phyloP scores from a whole-genome alignment of 1,140 invertebrate genomes.

The Trialeurodes vaporariorum region DNA sequence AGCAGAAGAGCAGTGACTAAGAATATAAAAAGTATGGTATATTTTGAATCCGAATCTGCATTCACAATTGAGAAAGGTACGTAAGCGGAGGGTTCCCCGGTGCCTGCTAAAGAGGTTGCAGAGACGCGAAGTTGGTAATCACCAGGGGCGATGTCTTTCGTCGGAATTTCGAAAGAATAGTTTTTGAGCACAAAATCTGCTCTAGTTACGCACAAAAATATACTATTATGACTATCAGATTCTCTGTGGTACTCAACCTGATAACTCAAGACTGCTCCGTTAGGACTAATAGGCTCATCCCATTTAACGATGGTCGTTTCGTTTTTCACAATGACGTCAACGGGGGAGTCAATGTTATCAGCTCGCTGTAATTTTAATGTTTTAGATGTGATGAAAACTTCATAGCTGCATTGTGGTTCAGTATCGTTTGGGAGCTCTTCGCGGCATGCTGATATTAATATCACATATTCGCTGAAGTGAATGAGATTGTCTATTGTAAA shows the following conservation, averaged over 20 bases:
- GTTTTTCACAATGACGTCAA: slow-evolving; percentile 14
- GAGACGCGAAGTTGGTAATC: slow-evolving; percentile 18
- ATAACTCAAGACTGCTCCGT: slow-evolving; percentile 73
- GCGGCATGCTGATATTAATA: slow-evolving; percentile 58
- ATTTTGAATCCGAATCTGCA: neutral
- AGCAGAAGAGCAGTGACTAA: slow-evolving; percentile 11
- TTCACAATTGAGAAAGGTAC: neutral
- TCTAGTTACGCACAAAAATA: slow-evolving; percentile 13
- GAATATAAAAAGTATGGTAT: slow-evolving; percentile 10
- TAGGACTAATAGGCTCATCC: slow-evolving; percentile 53
- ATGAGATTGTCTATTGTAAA: slow-evolving; percentile 46
- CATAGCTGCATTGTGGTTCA: slow-evolving; percentile 18
- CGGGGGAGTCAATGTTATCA: slow-evolving; percentile 11
- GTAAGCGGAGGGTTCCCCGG: slow-evolving; percentile 18
- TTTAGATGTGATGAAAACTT: slow-evolving; percentile 19
- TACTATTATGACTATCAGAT: neutral
- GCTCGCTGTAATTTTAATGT: slow-evolving; percentile 15
- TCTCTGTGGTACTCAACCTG: slow-evolving; percentile 42
- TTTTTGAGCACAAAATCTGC: slow-evolving; percentile 8
- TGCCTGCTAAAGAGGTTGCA: slow-evolving; percentile 22
- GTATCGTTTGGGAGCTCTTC: slow-evolving; percentile 33
- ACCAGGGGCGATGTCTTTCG: slow-evolving; percentile 13
- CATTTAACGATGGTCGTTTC: slow-evolving; percentile 21
- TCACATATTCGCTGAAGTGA: slow-evolving; percentile 57
- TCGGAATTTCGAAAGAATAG: slow-evolving; percentile 1